Base-by-base conservation (phyloP, 1,140 invertebrate species). In the Metopolophium dirhodum region DNA sequence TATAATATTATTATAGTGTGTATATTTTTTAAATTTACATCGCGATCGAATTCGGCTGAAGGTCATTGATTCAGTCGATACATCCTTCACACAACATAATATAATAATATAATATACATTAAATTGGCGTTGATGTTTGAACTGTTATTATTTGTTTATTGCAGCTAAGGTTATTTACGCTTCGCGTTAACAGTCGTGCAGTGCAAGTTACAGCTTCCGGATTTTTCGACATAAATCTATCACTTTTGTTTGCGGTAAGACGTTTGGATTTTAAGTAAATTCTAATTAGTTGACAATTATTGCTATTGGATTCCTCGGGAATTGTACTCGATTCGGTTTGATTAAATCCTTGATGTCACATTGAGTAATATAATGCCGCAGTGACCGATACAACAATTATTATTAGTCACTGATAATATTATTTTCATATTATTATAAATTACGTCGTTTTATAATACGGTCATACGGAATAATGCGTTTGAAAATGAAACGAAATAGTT, bases 211-310 rank as follows among this genome's bases (percentile, higher is more conserved):
- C 90, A 3, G 90, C 90, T 83, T 77, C 90, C 9, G 77, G 77
- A 51, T 92, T 92, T 92, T 92, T 92, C 26, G 90, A 92, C 11
- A 92, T 92, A 92, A 92, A 92, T 51, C 45, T 92, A 51, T 92
- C 90, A 49, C 77, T 92, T 37, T 35, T 92, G 61, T 82, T 92
- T 30, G 90, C 61, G 41, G 90, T 92, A 83, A 92, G 90, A 35
- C 35, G 8, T 47, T 90, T 22, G 9, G 4, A 45, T 89, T 89
- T 54, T 37, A 35, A 68, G n/a, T 77, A 18, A 77, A 77, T 77
- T 77, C 30, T 77, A 77, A 77, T 77, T 77, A 77, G 18, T 77
- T 35, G 61, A 77, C n/a, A 77, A 77, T 77, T 77, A 77, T n/a
- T 77, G 61, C 14, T 77, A 77, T 18, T 77, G 61, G 6, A n/a